phyloP scores from a whole-genome alignment of 2,888 invertebrate genomes.

The Dicyrtomina minuta region DNA sequence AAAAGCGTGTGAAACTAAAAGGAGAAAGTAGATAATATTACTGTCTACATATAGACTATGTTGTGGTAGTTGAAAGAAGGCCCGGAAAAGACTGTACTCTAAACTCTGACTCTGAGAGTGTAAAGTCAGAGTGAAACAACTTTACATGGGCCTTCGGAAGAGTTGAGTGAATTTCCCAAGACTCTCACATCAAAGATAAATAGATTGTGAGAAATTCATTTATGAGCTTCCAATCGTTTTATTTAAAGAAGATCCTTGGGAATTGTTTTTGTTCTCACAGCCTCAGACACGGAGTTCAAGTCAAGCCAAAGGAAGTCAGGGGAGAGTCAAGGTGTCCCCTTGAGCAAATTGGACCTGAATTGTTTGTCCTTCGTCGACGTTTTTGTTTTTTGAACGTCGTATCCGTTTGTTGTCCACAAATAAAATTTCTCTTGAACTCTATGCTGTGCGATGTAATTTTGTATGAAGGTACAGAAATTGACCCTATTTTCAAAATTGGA shows the following conservation, averaged over 20 bases:
- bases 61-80: neutral
- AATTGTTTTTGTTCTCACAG: too few relatives aligned
- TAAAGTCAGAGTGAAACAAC: too few relatives aligned
- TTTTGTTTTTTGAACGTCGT: neutral
- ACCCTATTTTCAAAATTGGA: too few relatives aligned
- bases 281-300: too few relatives aligned
- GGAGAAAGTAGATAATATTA: neutral
- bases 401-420: neutral
- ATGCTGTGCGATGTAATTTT: neutral
- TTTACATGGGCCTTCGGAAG: too few relatives aligned
- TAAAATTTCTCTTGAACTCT: neutral
- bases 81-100: neutral
- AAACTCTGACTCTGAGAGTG: too few relatives aligned
- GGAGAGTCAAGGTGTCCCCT: neutral
- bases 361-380: neutral
- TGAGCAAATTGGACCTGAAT: neutral
- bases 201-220: conserved; percentile 11
- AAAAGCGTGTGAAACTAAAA: too few relatives aligned
- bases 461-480: too few relatives aligned
- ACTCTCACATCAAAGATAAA: conserved; percentile 10
- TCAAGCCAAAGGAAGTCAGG: too few relatives aligned
- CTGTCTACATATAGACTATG: neutral
- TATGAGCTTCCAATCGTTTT: neutral
- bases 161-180: too few relatives aligned
- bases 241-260: neutral